These are phyloP conservation scores for Cataglyphis albicans DNA, from an alignment of 2,888 invertebrate genomes.

Conservation along the genomic window DNA sequence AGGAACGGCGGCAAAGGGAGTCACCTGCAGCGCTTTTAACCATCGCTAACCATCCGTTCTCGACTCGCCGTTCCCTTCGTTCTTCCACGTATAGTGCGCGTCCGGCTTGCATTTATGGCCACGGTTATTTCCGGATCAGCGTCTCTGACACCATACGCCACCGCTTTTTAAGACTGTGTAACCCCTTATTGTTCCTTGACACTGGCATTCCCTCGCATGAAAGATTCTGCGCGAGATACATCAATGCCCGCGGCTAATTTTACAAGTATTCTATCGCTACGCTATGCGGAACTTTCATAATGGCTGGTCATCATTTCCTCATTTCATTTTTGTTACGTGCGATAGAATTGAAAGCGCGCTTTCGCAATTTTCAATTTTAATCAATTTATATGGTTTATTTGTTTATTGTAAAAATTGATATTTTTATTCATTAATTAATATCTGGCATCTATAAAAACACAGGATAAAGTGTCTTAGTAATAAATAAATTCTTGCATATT, in stretches of 20 bases:
- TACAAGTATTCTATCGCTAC: slow-evolving; percentile 31
- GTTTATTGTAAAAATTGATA: neutral
- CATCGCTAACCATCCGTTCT: slow-evolving; percentile 52
- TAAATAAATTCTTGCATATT: neutral
- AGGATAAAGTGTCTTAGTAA: neutral
- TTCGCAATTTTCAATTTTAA: slow-evolving; percentile 1
- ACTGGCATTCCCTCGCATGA: slow-evolving; percentile 3
- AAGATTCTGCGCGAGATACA: slow-evolving; percentile 32
- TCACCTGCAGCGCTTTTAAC: slow-evolving; percentile 71
- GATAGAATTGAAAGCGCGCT: slow-evolving; percentile 13
- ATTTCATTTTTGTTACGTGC: neutral
- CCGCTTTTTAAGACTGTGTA: slow-evolving; percentile 49
- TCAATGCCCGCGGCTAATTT: slow-evolving; percentile 39
- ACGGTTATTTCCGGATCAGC: slow-evolving; percentile 79
- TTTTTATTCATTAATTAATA: neutral
- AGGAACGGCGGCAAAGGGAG: slow-evolving; percentile 34
- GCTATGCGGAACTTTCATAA: slow-evolving; percentile 27
- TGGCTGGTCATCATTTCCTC: neutral
- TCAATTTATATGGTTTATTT: neutral
- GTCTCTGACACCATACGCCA: slow-evolving; percentile 64
- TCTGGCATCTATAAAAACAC: neutral
- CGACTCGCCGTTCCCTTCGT: slow-evolving; percentile 53
- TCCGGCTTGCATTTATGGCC: slow-evolving; percentile 72
- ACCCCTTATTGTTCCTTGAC: slow-evolving; percentile 59
- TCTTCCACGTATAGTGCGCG: slow-evolving; percentile 60